phyloP scores from a whole-genome alignment of 2,113 vertebrate genomes.

The Amazona vittata region DNA sequence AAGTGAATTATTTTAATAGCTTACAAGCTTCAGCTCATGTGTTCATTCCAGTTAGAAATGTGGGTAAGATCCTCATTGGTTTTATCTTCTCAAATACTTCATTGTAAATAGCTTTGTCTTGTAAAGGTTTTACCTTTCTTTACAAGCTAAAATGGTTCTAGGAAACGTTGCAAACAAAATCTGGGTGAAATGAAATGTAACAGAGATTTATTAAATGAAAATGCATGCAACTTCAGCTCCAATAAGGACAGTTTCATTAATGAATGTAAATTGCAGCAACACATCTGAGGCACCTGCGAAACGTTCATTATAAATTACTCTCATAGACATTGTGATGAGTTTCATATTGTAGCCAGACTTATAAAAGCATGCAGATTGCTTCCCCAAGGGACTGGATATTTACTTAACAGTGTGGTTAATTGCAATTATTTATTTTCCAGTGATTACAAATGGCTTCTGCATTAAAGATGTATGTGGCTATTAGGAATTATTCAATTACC shows the following conservation, averaged over 20 bases:
- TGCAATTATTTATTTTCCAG: slow-evolving; percentile 68
- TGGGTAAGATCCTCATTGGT: not conserved
- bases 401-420: slow-evolving; percentile 65
- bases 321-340: slow-evolving; percentile 45
- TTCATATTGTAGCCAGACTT: slow-evolving; percentile 66
- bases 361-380: slow-evolving; percentile 55
- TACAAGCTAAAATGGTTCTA: not conserved
- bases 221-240: slow-evolving; percentile 24
- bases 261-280: slow-evolving; percentile 44
- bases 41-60: not conserved
- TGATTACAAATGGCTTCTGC: slow-evolving; percentile 37
- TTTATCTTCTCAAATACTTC: not conserved
- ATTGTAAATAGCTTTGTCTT: not conserved
- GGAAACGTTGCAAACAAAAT: not conserved
- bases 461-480: slow-evolving; percentile 37
- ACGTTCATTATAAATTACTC: slow-evolving; percentile 60
- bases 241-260: slow-evolving; percentile 59
- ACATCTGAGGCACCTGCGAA: slow-evolving; percentile 62
- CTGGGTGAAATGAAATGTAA: not conserved
- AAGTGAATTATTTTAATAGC: not conserved
- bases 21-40: not conserved
- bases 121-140: not conserved
- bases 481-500: slow-evolving; percentile 55
- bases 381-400: slow-evolving; percentile 50
- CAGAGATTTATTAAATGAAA: slow-evolving; percentile 57